phyloP scores from a whole-genome alignment of 2,888 invertebrate genomes.

The Dasypogon diadema region DNA sequence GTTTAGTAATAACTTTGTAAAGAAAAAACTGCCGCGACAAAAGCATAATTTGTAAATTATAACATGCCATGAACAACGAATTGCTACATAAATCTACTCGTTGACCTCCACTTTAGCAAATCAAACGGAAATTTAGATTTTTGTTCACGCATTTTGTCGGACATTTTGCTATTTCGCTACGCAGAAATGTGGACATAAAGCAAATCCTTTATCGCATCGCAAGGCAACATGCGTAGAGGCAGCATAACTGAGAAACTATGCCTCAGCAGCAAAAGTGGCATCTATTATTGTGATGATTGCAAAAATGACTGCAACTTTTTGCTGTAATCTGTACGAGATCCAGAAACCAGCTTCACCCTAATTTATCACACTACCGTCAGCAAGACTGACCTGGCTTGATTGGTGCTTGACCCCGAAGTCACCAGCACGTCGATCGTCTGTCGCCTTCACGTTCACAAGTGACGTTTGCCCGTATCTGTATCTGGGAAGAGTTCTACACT shows the following conservation, averaged over 20 bases:
- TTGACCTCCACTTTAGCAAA: constrained; percentile 30
- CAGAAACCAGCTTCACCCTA: constrained; percentile 19
- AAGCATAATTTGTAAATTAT: no score
- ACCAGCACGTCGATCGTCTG: constrained; percentile 52
- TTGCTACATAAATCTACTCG: constrained; percentile 5
- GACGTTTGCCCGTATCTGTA: constrained; percentile 23
- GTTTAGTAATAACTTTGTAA: no score
- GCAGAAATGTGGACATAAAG: no score
- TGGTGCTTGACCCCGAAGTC: constrained; percentile 65
- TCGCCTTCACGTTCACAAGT: constrained; percentile 34
- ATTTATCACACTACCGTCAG: constrained; percentile 21
- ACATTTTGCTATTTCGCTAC: neutral
- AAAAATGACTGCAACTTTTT: neutral
- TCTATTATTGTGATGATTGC: neutral
- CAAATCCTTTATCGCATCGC: no score
- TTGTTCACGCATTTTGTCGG: neutral
- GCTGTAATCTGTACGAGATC: neutral
- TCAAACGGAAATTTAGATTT: constrained; percentile 12
- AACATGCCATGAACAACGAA: neutral
- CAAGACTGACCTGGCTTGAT: constrained; percentile 59
- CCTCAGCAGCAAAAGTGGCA: no score
- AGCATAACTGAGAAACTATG: no score
- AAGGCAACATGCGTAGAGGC: no score
- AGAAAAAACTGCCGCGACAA: no score
- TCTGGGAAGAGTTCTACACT: constrained; percentile 50